Base-by-base conservation (phyloP, 2,113 vertebrate species). In the Phocoena phocoena region DNA sequence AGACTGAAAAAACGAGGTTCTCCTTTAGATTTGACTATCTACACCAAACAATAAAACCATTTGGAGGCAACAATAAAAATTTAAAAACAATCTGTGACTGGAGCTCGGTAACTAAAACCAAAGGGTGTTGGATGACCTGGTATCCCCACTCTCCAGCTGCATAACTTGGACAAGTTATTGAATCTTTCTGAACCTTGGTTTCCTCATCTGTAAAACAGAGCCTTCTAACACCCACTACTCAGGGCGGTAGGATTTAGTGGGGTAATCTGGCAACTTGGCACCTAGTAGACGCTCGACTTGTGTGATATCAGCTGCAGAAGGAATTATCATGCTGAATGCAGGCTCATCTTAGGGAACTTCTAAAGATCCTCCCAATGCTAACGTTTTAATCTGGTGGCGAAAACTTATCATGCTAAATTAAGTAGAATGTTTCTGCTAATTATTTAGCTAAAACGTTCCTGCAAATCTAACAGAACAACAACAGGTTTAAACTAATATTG, bases 21-120 rank as follows among this genome's bases (percentile, higher is more conserved):
- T 95, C 47, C 15, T 82, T 91, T 70, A 81, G 90, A 89, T 18
- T 36, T 63, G 76, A 81, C 70, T 82, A 31, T 83, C 77, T 70
- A 89, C 63, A 77, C 60, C 74, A 84, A 88, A 70, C 38, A 76
- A 82, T 13, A 71, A 81, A 97, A 86, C 8, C 41, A 71, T 31
- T 20, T 73, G 62, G 44, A 95, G 47, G 82, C 20, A 91, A 96
- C 86, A 92, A 36, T 44, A 71, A 65, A 68, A 50, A 10, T 65
- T 74, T 65, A 50, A 65, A 81, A 47, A 63, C 17, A 62, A 23
- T 58, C 41, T 60, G 55, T 10, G 21, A 50, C n/a, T 14, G n/a
- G 71, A 73, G 55, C n/a, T 88, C 31, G 8, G 53, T 12, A 85
- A 74, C 74, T 38, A 86, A 65, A 93, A 38, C 44, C 41, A 50